Conservation (phyloP, 2,888 invertebrate species). For the Choreutis nemorana region DNA sequence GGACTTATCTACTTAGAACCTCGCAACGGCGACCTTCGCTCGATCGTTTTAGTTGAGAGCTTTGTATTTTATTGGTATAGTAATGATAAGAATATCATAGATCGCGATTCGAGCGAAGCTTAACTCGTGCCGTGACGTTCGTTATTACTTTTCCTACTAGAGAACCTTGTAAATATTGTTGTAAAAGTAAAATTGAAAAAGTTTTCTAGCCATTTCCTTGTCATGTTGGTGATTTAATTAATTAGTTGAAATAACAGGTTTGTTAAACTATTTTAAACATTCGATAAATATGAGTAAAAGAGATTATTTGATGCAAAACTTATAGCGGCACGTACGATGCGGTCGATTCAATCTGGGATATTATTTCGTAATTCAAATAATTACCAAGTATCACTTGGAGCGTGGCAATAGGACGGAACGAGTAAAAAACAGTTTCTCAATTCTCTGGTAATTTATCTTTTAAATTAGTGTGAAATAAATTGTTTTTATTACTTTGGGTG, state of each 20-base stretch:
- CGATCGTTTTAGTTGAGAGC: constrained; percentile 16
- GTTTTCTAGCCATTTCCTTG: constrained; percentile 32
- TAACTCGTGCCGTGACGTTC: constrained; percentile 57
- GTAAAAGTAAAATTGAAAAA: constrained; percentile 34
- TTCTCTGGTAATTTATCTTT: constrained; percentile 25
- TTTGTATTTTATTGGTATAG: no score
- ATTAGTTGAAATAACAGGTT: constrained; percentile 7
- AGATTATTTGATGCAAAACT: constrained; percentile 25
- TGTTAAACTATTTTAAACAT: constrained; percentile 6
- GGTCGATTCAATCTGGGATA: constrained; percentile 33
- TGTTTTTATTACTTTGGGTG: constrained; percentile 17
- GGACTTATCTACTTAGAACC: constrained; percentile 41
- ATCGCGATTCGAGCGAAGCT: constrained; percentile 36
- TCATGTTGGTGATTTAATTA: constrained; percentile 35
- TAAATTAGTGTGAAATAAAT: constrained; percentile 29
- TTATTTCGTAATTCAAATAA: constrained; percentile 42
- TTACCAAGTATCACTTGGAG: constrained; percentile 29
- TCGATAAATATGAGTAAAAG: constrained; percentile 23
- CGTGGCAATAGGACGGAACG: constrained; percentile 24
- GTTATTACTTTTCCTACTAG: constrained; percentile 59
- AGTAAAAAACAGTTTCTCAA: constrained; percentile 31
- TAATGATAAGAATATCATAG: constrained; percentile 4
- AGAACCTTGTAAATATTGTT: constrained; percentile 56
- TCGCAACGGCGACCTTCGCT: constrained; percentile 52
- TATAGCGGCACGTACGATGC: constrained; percentile 32